A percentile compares a stretch with the other conserved stretches of the same genome.
phyloP scores from a whole-genome alignment of 2,888 invertebrate species.

The Drosophila melanosoma region DNA sequence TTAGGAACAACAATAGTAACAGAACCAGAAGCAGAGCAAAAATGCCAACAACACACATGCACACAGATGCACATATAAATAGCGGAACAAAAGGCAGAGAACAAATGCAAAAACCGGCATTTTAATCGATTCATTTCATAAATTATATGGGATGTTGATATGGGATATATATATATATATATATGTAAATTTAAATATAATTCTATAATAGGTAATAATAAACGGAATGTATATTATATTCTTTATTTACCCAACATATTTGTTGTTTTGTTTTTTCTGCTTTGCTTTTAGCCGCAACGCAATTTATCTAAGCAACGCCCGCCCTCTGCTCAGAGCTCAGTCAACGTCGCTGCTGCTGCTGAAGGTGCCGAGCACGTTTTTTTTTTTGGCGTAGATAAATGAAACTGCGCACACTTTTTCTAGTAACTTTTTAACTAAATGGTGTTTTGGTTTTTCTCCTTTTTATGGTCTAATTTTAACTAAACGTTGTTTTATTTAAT shows the following conservation, averaged over 20 bases:
- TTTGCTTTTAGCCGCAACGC: slow-evolving; percentile 74
- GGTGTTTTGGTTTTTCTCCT: slow-evolving; percentile 35
- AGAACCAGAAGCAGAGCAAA: slow-evolving; percentile 28
- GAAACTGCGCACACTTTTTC: slow-evolving; percentile 38
- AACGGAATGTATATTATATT: slow-evolving; percentile 30
- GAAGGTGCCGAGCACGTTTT: slow-evolving; percentile 61
- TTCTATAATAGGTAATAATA: slow-evolving; percentile 48
- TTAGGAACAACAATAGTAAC: slow-evolving; percentile 37
- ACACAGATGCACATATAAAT: slow-evolving; percentile 7
- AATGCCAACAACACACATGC: slow-evolving; percentile 28
- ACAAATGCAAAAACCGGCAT: slow-evolving; percentile 70
- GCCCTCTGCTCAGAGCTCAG: slow-evolving; percentile 46
- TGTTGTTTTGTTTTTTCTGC: slow-evolving; percentile 47
- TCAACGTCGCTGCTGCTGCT: slow-evolving; percentile 26
- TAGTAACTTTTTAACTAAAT: slow-evolving; percentile 21
- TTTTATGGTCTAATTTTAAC: slow-evolving; percentile 72
- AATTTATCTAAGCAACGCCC: slow-evolving; percentile 73
- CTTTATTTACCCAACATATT: slow-evolving; percentile 80
- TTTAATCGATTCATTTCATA: slow-evolving; percentile 52
- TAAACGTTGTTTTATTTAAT: slow-evolving; percentile 67
- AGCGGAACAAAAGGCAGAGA: slow-evolving; percentile 42
- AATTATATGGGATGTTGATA: slow-evolving; percentile 19
- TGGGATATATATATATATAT: slow-evolving; percentile 12
- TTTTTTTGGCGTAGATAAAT: slow-evolving; percentile 55
- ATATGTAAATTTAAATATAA: slow-evolving; percentile 25